Evolutionary conservation across 2,113 vertebrate genomes (phyloP).

Genomic region (Lasiurus cinereus): DNA sequence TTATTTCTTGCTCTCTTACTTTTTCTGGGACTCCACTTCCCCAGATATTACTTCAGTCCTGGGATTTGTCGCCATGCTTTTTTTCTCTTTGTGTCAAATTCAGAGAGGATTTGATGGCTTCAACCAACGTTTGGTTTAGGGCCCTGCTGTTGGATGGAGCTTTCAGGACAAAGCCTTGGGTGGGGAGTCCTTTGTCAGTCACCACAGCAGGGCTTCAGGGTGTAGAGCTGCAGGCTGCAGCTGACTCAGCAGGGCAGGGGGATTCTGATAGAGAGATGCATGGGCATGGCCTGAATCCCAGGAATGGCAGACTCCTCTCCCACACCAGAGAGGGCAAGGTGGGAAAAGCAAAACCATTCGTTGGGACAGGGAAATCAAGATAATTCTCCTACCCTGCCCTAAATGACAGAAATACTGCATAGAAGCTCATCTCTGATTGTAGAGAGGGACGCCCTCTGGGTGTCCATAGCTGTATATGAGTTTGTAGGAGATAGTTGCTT

Average conservation of each 20-base stretch:
- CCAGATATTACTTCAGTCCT: background rate
- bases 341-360: background rate
- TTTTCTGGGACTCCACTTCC: background rate
- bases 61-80: background rate
- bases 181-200: background rate
- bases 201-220: background rate
- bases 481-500: background rate
- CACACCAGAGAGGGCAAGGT: background rate
- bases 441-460: background rate
- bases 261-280: background rate
- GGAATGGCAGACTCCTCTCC: background rate
- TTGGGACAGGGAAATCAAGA: background rate
- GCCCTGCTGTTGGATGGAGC: background rate
- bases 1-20: background rate
- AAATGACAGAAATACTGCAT: background rate
- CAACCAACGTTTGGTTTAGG: background rate
- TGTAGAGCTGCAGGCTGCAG: background rate
- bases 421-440: background rate
- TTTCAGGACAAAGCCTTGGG: background rate
- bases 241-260: background rate
- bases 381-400: background rate
- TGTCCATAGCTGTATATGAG: background rate
- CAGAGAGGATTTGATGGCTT: slow-evolving; percentile 3
- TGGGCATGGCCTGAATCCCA: background rate
- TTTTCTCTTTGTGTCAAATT: background rate